A percentile compares a stretch with the other conserved stretches of the same genome.
Conservation (phyloP, 2,113 vertebrate species). For the Phalacrocorax carbo region DNA sequence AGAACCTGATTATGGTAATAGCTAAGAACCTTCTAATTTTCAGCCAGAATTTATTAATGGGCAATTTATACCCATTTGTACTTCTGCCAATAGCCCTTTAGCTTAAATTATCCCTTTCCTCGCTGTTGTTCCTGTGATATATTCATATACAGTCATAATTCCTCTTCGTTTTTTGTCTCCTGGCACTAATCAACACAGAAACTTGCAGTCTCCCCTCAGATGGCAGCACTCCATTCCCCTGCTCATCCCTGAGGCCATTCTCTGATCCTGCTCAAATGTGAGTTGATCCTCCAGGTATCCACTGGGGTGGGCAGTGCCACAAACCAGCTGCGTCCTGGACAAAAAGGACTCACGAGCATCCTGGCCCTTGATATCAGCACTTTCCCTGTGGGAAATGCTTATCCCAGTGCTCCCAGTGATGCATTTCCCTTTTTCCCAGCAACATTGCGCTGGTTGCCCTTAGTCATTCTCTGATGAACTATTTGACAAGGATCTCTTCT, state of each 20-base stretch:
- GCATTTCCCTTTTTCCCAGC: background rate
- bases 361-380: background rate
- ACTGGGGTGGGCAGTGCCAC: background rate
- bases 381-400: background rate
- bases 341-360: background rate
- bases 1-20: conserved; percentile 39
- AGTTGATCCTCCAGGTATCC: background rate
- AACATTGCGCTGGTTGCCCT: background rate
- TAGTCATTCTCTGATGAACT: background rate
- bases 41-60: conserved; percentile 52
- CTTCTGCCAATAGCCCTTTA: conserved; percentile 48
- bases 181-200: background rate
- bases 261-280: background rate
- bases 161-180: conserved; percentile 18
- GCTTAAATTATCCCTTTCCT: conserved; percentile 34
- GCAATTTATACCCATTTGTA: conserved; percentile 57
- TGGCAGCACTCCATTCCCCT: background rate
- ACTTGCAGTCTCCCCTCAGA: background rate
- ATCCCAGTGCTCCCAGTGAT: background rate
- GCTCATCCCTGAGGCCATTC: background rate
- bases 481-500: background rate
- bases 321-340: background rate
- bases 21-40: conserved; percentile 36
- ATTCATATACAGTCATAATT: conserved; percentile 35
- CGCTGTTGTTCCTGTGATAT: conserved; percentile 22